Conservation (phyloP, 1,140 invertebrate genomes). For the Pogonus chalceus region DNA sequence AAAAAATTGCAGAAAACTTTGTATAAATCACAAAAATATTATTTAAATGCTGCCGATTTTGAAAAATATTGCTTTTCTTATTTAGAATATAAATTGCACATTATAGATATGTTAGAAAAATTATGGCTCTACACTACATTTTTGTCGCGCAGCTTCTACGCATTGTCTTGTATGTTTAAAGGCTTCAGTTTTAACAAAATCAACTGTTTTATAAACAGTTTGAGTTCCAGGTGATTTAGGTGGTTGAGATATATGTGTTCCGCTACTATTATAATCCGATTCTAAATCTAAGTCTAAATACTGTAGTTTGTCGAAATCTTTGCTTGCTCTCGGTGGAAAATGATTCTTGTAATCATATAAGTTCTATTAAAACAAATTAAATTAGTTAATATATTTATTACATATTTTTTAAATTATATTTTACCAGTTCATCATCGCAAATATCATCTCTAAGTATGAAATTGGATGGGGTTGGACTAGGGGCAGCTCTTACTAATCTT, state of each 20-base stretch:
- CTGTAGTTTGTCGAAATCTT: constrained; percentile 42
- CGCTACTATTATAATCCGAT: constrained; percentile 30
- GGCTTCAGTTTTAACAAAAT: constrained; percentile 84
- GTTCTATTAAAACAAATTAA: background rate
- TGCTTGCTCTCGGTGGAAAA: background rate
- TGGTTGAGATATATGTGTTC: constrained; percentile 20
- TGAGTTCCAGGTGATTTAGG: constrained; percentile 35
- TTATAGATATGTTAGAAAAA: background rate
- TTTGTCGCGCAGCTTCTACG: constrained; percentile 46
- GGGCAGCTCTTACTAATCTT: constrained; percentile 32
- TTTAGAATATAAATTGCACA: constrained; percentile 1
- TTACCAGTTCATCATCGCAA: constrained; percentile 15
- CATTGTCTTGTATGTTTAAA: constrained; percentile 79
- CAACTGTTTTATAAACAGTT: constrained; percentile 80
- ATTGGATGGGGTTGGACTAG: constrained; percentile 40
- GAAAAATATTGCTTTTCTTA: constrained; percentile 1
- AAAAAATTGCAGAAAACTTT: too few relatives aligned
- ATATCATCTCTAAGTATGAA: constrained; percentile 21
- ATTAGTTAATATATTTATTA: background rate
- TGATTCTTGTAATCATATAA: background rate
- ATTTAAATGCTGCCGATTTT: background rate
- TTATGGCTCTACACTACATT: constrained; percentile 12
- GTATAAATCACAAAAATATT: too few relatives aligned
- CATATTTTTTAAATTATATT: background rate
- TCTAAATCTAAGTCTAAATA: constrained; percentile 70